Evolutionary conservation across 2,797 vertebrate genomes (phyloP).

Genomic region (Lithobates sylvaticus): DNA sequence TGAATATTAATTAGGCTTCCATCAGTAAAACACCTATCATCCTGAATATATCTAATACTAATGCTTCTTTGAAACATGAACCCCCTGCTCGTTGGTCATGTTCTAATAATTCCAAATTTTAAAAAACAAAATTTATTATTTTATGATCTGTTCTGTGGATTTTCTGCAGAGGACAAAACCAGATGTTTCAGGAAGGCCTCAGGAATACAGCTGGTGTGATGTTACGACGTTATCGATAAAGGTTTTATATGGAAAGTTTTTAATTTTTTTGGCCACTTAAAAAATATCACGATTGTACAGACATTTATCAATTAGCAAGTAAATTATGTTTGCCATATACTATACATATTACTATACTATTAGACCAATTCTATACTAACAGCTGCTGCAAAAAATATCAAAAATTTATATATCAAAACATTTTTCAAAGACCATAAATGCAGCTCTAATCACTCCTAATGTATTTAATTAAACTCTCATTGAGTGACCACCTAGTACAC

Average conservation of each 20-base stretch:
- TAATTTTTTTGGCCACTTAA: background rate
- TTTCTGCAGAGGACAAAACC: conserved; percentile 36
- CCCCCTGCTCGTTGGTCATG: conserved; percentile 19
- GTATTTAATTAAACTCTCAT: too few relatives aligned
- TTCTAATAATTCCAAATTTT: conserved; percentile 27
- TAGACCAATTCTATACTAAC: too few relatives aligned
- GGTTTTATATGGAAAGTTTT: too few relatives aligned
- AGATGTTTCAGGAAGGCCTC: conserved; percentile 23
- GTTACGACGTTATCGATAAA: conserved; percentile 26
- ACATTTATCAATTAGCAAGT: conserved; percentile 8
- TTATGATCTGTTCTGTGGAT: conserved; percentile 41
- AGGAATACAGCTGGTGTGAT: conserved; percentile 21
- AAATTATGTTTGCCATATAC: conserved; percentile 30
- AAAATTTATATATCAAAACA: too few relatives aligned
- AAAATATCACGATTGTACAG: too few relatives aligned
- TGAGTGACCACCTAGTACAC: too few relatives aligned
- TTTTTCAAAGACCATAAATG: too few relatives aligned
- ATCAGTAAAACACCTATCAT: conserved; percentile 17
- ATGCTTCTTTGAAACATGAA: conserved; percentile 30
- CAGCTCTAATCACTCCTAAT: too few relatives aligned
- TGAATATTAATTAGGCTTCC: background rate
- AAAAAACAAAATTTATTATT: conserved; percentile 28
- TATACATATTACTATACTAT: background rate
- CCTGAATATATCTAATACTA: background rate
- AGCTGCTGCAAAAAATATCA: too few relatives aligned